Evolutionary conservation across 2,797 vertebrate species (phyloP).

Genomic region (Decapterus maruadsi): DNA sequence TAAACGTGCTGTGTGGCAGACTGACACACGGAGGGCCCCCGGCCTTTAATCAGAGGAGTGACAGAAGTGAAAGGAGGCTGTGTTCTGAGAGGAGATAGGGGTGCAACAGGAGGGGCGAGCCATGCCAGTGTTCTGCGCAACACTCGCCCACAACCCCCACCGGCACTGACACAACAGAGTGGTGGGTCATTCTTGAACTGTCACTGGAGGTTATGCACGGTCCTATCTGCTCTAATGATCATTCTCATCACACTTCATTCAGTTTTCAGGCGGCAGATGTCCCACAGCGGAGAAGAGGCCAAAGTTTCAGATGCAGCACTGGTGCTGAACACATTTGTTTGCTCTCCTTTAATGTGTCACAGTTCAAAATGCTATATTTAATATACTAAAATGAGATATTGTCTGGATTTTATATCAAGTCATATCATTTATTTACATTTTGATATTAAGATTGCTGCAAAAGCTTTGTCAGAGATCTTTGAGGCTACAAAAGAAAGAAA

Average conservation of each 20-base stretch:
- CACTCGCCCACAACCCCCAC: conserved; percentile 47
- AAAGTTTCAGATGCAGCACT: conserved; percentile 4
- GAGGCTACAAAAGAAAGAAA: too few relatives aligned
- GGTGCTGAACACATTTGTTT: neutral
- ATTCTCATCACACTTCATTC: conserved; percentile 5
- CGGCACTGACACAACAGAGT: conserved; percentile 23
- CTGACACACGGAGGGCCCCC: conserved; percentile 59
- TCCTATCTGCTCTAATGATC: conserved; percentile 22
- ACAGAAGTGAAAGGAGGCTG: conserved; percentile 76
- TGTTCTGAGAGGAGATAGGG: conserved; percentile 71
- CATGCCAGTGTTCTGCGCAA: conserved; percentile 23
- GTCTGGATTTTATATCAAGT: neutral
- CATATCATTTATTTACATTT: neutral
- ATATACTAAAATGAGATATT: neutral
- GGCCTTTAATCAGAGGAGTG: conserved; percentile 74
- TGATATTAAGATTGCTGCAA: neutral
- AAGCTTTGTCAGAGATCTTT: neutral
- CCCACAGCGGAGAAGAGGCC: neutral
- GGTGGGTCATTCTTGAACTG: conserved; percentile 48
- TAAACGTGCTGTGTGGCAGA: conserved; percentile 65
- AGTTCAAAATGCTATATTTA: neutral
- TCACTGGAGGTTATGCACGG: conserved; percentile 17
- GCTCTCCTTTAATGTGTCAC: neutral
- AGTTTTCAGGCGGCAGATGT: conserved; percentile 20
- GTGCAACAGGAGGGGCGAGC: conserved; percentile 50